Evolutionary conservation across 2,113 vertebrate species (phyloP).

Genomic region (Vireo altiloquus): DNA sequence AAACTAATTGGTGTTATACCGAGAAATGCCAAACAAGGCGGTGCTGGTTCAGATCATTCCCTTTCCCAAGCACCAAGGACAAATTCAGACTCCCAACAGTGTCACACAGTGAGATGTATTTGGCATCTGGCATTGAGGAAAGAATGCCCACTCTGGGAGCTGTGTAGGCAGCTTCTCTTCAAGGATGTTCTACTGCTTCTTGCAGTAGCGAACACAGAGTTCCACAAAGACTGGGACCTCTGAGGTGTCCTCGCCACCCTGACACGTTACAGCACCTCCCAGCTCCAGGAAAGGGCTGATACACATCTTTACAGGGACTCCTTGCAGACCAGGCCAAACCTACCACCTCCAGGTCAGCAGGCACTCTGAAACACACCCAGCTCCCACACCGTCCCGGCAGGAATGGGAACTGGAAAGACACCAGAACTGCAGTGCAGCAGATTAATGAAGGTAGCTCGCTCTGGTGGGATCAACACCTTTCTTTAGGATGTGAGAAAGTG

Average conservation of each 20-base stretch:
- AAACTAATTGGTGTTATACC: constrained; percentile 14
- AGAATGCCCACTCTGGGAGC: not conserved
- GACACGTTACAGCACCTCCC: not conserved
- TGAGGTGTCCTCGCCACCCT: not conserved
- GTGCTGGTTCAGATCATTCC: not conserved
- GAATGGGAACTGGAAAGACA: not conserved
- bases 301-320: not conserved
- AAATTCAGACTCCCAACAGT: not conserved
- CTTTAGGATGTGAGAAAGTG: not conserved
- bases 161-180: not conserved
- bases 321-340: not conserved
- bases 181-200: not conserved
- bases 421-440: not conserved
- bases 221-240: not conserved
- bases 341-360: not conserved
- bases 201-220: not conserved
- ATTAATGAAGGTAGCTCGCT: not conserved
- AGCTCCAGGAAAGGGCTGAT: not conserved
- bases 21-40: not conserved
- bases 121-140: not conserved
- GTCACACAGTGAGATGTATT: not conserved
- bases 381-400: rapidly evolving
- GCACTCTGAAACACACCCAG: not conserved
- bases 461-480: not conserved
- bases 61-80: not conserved